These are phyloP conservation scores for Periparus ater DNA, from an alignment of 2,797 vertebrate species.

Conservation along the genomic window DNA sequence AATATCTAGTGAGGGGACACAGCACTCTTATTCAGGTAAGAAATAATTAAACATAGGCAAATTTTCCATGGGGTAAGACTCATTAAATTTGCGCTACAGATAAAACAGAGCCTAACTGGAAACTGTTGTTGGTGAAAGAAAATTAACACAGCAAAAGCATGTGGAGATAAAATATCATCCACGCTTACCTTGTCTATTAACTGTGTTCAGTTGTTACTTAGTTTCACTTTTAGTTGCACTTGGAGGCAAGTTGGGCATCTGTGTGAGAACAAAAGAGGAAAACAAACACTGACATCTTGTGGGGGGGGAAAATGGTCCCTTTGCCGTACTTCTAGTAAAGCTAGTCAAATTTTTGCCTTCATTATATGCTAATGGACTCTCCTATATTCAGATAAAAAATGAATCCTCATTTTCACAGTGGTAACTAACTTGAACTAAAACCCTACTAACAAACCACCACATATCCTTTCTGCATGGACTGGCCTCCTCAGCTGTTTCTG, in stretches of 20 bases:
- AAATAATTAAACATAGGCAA: neutral
- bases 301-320: fast-evolving
- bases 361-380: neutral
- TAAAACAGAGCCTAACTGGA: neutral
- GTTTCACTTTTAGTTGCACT: neutral
- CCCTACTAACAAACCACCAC: neutral
- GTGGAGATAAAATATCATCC: no score
- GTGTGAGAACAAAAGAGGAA: neutral
- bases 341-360: neutral
- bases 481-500: neutral
- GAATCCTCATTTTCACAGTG: neutral
- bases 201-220: neutral
- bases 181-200: no score
- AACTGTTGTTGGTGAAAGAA: neutral
- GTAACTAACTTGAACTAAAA: neutral
- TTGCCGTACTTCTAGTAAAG: neutral
- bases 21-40: conserved; percentile 96
- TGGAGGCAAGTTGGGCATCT: neutral
- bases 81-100: neutral
- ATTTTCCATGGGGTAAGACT: neutral
- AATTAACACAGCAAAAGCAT: neutral
- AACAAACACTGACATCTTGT: neutral
- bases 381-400: neutral
- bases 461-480: neutral
- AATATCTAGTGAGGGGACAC: conserved; percentile 93